Percentiles rank a stretch among this genome's conserved stretches.
phyloP scores from a whole-genome alignment of 2,888 invertebrate species.

The Tipula unca region DNA sequence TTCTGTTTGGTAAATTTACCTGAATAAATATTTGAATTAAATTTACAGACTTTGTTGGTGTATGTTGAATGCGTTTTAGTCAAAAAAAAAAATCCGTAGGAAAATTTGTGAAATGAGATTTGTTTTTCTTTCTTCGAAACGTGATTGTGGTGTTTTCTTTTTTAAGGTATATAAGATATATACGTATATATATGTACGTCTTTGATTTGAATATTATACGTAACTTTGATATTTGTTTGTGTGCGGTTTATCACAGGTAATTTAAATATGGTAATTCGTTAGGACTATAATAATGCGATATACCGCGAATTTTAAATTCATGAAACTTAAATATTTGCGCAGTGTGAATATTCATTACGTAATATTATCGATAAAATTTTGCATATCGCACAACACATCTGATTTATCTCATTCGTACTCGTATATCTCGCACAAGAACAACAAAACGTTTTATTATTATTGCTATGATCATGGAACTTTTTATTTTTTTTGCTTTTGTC shows the following conservation, averaged over 20 bases:
- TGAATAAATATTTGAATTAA: slow-evolving; percentile 14
- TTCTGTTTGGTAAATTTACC: neutral
- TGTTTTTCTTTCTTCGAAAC: neutral
- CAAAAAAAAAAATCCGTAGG: neutral
- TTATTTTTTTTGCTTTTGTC: too few species aligned
- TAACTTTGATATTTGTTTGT: neutral
- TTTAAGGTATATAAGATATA: neutral
- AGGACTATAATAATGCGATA: neutral
- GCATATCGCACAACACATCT: neutral
- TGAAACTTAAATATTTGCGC: too few species aligned
- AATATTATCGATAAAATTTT: neutral
- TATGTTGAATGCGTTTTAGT: neutral
- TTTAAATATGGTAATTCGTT: neutral
- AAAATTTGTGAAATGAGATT: neutral
- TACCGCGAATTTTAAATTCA: neutral
- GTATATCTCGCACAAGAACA: neutral
- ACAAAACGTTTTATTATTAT: neutral
- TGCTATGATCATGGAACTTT: too few species aligned
- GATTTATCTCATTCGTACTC: neutral
- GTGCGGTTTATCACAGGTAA: neutral
- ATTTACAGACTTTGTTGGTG: neutral
- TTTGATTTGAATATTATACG: neutral
- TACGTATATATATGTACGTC: too few species aligned
- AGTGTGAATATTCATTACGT: neutral
- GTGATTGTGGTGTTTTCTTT: neutral